Percentiles rank a stretch among this genome's conserved stretches.
These are phyloP conservation scores for Paramisgurnus dabryanus DNA, from an alignment of 2,113 vertebrate genomes.

Conservation along the genomic window DNA sequence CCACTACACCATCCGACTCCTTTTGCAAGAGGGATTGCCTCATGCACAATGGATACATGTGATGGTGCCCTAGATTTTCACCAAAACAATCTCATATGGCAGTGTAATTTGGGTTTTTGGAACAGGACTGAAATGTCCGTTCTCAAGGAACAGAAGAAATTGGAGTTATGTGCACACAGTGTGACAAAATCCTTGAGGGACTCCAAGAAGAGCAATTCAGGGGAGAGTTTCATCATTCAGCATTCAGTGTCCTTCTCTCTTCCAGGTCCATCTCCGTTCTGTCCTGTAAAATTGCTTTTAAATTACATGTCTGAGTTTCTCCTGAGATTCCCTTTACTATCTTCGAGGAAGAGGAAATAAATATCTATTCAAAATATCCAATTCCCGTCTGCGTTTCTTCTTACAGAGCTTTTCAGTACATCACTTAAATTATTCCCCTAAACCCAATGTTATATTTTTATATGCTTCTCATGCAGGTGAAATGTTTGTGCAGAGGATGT, in stretches of 20 bases:
- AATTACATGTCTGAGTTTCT: conserved; percentile 58
- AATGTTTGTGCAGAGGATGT: background rate
- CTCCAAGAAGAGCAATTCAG: conserved; percentile 24
- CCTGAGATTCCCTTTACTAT: conserved; percentile 38
- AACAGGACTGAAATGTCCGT: conserved; percentile 4
- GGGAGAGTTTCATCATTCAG: conserved; percentile 43
- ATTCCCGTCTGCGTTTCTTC: conserved; percentile 15
- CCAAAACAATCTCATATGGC: background rate
- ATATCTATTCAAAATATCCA: conserved; percentile 52
- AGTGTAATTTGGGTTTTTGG: background rate
- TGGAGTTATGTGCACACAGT: background rate
- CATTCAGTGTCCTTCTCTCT: conserved; percentile 32
- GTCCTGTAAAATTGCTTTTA: conserved; percentile 59
- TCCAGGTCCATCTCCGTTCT: conserved; percentile 47
- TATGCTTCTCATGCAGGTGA: background rate
- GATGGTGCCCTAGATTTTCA: no score
- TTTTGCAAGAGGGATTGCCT: no score
- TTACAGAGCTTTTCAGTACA: no score
- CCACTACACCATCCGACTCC: no score
- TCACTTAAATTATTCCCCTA: no score
- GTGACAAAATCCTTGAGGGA: conserved; percentile 22
- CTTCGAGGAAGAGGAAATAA: conserved; percentile 47
- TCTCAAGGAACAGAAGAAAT: conserved; percentile 18
- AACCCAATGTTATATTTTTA: background rate
- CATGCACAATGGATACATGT: no score